A percentile compares a stretch with the other conserved stretches of the same genome.
phyloP scores from a whole-genome alignment of 2,797 vertebrate genomes.

The Sebastes vulpes region DNA sequence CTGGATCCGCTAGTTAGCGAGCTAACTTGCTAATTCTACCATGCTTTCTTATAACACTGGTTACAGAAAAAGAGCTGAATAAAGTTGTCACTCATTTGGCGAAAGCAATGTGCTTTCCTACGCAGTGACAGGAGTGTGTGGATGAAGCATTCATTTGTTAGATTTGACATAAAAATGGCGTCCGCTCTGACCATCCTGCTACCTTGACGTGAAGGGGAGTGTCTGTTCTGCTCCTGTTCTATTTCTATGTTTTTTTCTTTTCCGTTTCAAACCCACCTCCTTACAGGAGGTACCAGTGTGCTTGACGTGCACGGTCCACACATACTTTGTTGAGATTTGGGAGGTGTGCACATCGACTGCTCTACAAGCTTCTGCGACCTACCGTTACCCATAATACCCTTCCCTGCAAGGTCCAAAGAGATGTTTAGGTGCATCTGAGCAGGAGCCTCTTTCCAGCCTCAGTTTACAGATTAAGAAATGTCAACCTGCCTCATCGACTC shows the following conservation, averaged over 20 bases:
- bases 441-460: neutral
- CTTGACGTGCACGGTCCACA: neutral
- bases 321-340: neutral
- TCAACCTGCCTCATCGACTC: neutral
- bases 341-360: neutral
- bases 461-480: neutral
- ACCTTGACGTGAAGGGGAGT: too few species aligned
- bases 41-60: too few species aligned
- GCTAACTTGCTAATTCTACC: too few species aligned
- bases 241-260: neutral
- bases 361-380: neutral
- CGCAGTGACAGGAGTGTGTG: too few species aligned
- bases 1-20: too few species aligned
- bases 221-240: too few species aligned
- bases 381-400: neutral
- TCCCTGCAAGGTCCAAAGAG: neutral
- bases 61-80: too few species aligned
- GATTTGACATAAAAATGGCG: too few species aligned
- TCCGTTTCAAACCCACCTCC: neutral
- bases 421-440: neutral
- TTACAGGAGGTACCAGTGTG: neutral
- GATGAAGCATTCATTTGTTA: too few species aligned
- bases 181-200: too few species aligned
- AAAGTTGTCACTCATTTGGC: too few species aligned
- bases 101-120: too few species aligned